These are phyloP conservation scores for Thumatha senex DNA, from an alignment of 2,888 invertebrate genomes.

Conservation along the genomic window DNA sequence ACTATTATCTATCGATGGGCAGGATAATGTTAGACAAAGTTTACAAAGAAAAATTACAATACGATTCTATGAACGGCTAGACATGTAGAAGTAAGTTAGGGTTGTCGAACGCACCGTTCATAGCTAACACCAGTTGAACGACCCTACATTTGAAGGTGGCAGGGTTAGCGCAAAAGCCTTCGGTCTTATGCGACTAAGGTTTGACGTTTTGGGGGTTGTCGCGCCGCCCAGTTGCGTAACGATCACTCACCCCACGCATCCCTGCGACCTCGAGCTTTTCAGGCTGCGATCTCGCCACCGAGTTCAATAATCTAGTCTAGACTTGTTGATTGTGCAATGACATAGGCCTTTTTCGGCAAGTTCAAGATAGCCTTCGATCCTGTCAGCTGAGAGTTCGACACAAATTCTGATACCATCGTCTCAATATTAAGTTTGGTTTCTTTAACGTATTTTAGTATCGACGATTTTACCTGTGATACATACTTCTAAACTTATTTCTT, in stretches of 20 bases:
- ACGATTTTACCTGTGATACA: too few species aligned
- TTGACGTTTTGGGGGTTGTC: constrained; percentile 53
- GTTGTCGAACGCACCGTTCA: constrained; percentile 41
- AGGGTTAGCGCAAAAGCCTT: constrained; percentile 61
- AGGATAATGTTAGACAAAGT: background rate
- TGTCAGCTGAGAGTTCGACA: background rate
- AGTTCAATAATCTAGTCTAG: constrained; percentile 64
- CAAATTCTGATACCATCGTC: background rate
- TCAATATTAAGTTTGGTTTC: background rate
- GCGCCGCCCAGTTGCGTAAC: constrained; percentile 59
- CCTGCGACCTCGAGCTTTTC: constrained; percentile 41
- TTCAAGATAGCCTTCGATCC: constrained; percentile 10
- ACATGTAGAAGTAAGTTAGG: constrained; percentile 21
- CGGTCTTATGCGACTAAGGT: constrained; percentile 64
- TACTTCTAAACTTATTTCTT: too few species aligned
- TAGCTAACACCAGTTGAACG: constrained; percentile 54
- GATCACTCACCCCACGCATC: constrained; percentile 40
- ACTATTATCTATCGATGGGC: background rate
- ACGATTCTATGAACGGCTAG: constrained; percentile 7
- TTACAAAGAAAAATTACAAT: background rate
- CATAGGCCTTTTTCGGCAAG: constrained; percentile 20
- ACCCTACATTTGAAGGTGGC: constrained; percentile 62
- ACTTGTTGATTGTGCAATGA: constrained; percentile 58
- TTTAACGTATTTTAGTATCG: too few species aligned
- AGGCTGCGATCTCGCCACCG: constrained; percentile 28